Evolutionary conservation across 2,888 invertebrate genomes (phyloP).

Genomic region (Galerucella nymphaeae): DNA sequence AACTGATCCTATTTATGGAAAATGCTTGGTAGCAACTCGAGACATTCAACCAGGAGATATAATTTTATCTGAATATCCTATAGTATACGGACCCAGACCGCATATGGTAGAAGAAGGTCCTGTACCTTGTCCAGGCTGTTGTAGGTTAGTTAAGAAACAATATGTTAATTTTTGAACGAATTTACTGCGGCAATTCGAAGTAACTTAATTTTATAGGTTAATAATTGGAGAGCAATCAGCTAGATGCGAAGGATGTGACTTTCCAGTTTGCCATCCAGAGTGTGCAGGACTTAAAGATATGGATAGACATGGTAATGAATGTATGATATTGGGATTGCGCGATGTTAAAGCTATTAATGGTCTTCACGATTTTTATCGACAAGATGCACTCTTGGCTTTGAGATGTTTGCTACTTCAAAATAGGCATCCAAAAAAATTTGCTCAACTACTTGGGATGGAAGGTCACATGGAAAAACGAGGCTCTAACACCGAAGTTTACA

Average conservation of each 20-base stretch:
- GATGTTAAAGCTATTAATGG: constrained; percentile 69
- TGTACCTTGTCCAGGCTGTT: constrained; percentile 82
- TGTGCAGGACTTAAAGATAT: constrained; percentile 74
- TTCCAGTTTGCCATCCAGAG: constrained; percentile 77
- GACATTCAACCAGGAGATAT: constrained; percentile 76
- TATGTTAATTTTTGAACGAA: constrained; percentile 1
- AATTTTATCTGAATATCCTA: constrained; percentile 77
- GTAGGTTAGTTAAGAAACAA: constrained; percentile 64
- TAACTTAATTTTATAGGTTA: constrained; percentile 31
- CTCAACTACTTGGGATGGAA: constrained; percentile 75
- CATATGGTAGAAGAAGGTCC: constrained; percentile 69
- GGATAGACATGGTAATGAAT: constrained; percentile 70
- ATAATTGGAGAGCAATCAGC: constrained; percentile 40
- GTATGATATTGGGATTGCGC: constrained; percentile 70
- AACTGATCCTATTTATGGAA: constrained; percentile 67
- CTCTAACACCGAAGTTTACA: constrained; percentile 76
- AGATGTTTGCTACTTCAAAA: constrained; percentile 80
- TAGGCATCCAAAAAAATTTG: constrained; percentile 75
- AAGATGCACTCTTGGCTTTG: constrained; percentile 77
- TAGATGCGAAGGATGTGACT: constrained; percentile 75
- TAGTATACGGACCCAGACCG: constrained; percentile 80
- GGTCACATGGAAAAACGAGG: constrained; percentile 78
- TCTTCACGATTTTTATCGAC: constrained; percentile 74
- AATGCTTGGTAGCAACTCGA: constrained; percentile 75
- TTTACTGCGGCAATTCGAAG: neutral